phyloP scores from a whole-genome alignment of 1,140 invertebrate genomes.

The Aculops lycopersici region DNA sequence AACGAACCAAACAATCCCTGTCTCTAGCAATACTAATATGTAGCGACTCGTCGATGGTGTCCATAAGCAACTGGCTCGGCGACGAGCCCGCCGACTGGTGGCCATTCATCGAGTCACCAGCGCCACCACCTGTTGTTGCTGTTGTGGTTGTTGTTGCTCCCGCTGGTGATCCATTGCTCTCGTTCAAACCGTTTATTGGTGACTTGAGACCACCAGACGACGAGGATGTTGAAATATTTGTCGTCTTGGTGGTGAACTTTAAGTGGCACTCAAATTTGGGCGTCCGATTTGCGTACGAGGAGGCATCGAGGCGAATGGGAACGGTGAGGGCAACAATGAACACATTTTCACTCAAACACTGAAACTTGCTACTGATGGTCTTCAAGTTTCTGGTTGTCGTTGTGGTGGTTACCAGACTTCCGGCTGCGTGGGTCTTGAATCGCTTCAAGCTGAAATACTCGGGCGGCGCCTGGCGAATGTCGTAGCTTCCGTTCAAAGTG shows the following conservation, averaged over 20 bases:
- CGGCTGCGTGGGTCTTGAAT: slow-evolving; percentile 11
- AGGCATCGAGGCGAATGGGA: slow-evolving; percentile 11
- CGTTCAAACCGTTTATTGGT: neutral
- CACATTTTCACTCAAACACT: slow-evolving; percentile 11
- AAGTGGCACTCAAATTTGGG: slow-evolving; percentile 12
- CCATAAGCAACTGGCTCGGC: slow-evolving; percentile 1
- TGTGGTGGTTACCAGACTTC: slow-evolving; percentile 10
- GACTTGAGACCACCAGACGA: too few relatives aligned
- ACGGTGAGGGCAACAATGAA: slow-evolving; percentile 12
- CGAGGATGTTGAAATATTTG: slow-evolving; percentile 5
- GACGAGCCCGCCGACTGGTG: too few relatives aligned
- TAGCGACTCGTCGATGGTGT: slow-evolving; percentile 9
- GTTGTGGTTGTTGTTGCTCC: too few relatives aligned
- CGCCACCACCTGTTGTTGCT: too few relatives aligned
- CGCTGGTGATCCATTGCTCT: neutral
- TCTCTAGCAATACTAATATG: slow-evolving; percentile 10
- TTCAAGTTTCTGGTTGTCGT: slow-evolving; percentile 6
- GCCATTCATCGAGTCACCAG: too few relatives aligned
- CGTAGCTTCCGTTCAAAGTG: slow-evolving; percentile 10
- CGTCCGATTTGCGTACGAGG: slow-evolving; percentile 10
- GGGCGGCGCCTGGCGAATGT: slow-evolving; percentile 11
- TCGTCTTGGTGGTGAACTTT: slow-evolving; percentile 10
- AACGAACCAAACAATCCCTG: slow-evolving; percentile 12
- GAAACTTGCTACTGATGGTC: slow-evolving; percentile 11
- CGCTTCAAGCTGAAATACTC: slow-evolving; percentile 11